Evolutionary conservation across 2,888 invertebrate species (phyloP).

Genomic region (Cantharis rufa): DNA sequence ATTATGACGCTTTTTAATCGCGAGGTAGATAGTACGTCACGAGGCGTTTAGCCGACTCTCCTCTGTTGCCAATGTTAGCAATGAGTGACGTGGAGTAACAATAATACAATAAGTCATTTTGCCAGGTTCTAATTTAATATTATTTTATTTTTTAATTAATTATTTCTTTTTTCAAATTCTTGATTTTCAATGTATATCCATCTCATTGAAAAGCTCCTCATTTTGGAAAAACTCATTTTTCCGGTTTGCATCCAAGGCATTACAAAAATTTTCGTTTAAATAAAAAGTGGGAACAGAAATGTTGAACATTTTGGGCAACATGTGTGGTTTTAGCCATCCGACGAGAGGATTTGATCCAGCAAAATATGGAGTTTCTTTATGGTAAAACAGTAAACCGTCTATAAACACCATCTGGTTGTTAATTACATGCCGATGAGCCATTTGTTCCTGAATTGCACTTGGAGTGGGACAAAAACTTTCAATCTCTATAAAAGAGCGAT

Average conservation of each 20-base stretch:
- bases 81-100: too few species aligned
- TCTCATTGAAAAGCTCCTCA: too few species aligned
- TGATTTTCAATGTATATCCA: too few species aligned
- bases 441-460: conserved; percentile 55
- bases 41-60: too few species aligned
- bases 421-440: conserved; percentile 51
- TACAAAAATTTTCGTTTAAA: conserved; percentile 43
- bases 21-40: too few species aligned
- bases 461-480: conserved; percentile 57
- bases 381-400: conserved; percentile 92
- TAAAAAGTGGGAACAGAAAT: conserved; percentile 57
- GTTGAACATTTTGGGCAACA: conserved; percentile 79
- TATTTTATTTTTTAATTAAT: too few species aligned
- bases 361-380: conserved; percentile 76
- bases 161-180: too few species aligned
- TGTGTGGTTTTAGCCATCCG: conserved; percentile 88
- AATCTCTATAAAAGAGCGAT: conserved; percentile 55
- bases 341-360: conserved; percentile 82
- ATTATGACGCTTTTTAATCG: too few species aligned
- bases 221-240: not conserved
- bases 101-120: too few species aligned
- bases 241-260: not conserved
- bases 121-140: too few species aligned
- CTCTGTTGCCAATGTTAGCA: too few species aligned
- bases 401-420: conserved; percentile 58